Conservation (phyloP, 1,140 invertebrate genomes). For the Ectropis grisescens region DNA sequence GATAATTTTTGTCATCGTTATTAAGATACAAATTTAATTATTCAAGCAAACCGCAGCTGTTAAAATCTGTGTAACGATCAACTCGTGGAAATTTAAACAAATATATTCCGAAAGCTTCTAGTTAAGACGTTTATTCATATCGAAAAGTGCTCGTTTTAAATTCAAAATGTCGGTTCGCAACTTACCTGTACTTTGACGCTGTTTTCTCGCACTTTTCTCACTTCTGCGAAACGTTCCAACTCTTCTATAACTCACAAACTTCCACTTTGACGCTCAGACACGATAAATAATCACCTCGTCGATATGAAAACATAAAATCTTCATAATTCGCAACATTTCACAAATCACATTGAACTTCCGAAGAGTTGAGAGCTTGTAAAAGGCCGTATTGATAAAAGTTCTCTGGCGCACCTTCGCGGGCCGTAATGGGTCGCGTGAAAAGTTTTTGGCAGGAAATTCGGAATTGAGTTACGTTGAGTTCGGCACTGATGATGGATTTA, state of each 20-base stretch:
- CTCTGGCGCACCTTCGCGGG: slow-evolving; percentile 10
- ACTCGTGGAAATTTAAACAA: too few species aligned
- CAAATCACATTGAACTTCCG: slow-evolving; percentile 31
- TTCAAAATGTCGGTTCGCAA: slow-evolving; percentile 3
- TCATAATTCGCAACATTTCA: slow-evolving; percentile 39
- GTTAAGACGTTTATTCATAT: slow-evolving; percentile 19
- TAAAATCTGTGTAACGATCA: too few species aligned
- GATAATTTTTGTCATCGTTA: too few species aligned
- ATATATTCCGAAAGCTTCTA: slow-evolving; percentile 5
- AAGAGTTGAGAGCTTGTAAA: slow-evolving; percentile 16
- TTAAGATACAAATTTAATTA: too few species aligned
- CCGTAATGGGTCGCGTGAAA: slow-evolving; percentile 16
- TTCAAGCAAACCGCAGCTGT: too few species aligned
- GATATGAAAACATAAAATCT: slow-evolving; percentile 30
- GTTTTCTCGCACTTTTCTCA: slow-evolving; percentile 5
- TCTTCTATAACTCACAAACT: slow-evolving; percentile 24
- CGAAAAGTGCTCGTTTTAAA: slow-evolving; percentile 18
- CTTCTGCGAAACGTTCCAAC: slow-evolving; percentile 4
- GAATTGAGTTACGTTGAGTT: not conserved
- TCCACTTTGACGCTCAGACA: slow-evolving; percentile 21
- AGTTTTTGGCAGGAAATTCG: too few species aligned
- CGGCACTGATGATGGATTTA: not conserved
- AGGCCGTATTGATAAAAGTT: slow-evolving; percentile 24
- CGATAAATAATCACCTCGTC: slow-evolving; percentile 31
- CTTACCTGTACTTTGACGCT: slow-evolving; percentile 3